phyloP scores from a whole-genome alignment of 2,113 vertebrate genomes.

The Protomyctophum bolini region DNA sequence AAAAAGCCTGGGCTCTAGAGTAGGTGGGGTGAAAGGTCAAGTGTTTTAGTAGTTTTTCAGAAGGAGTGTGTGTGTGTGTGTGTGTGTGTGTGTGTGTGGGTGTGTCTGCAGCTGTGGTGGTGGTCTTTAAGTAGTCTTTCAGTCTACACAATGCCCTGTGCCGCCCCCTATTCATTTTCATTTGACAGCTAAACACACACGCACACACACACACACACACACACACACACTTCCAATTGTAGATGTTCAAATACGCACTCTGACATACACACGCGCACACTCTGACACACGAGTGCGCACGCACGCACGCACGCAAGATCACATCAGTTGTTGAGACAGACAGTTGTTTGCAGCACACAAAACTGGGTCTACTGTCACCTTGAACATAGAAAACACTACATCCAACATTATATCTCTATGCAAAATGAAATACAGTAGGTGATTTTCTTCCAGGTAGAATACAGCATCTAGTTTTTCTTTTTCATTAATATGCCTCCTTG shows the following conservation, averaged over 20 bases:
- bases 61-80: constrained; percentile 19
- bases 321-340: constrained; percentile 3
- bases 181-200: constrained; percentile 24
- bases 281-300: neutral
- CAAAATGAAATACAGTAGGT: too few species aligned
- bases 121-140: constrained; percentile 58
- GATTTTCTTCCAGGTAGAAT: too few species aligned
- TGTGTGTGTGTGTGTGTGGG: constrained; percentile 22
- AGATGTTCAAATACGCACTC: neutral
- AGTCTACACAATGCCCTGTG: constrained; percentile 43
- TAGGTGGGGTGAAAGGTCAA: constrained; percentile 69
- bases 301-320: neutral
- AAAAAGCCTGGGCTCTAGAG: constrained; percentile 61
- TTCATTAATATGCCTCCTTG: too few species aligned
- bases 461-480: too few species aligned
- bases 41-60: constrained; percentile 65
- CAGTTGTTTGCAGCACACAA: too few species aligned
- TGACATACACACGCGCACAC: neutral
- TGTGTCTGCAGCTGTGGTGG: constrained; percentile 41
- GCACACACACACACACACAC: neutral
- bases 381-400: too few species aligned
- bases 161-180: constrained; percentile 29
- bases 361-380: too few species aligned
- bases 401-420: too few species aligned
- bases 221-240: constrained; percentile 6